These are phyloP conservation scores for Leptopilina boulardi DNA, from an alignment of 1,140 invertebrate genomes.

Conservation along the genomic window DNA sequence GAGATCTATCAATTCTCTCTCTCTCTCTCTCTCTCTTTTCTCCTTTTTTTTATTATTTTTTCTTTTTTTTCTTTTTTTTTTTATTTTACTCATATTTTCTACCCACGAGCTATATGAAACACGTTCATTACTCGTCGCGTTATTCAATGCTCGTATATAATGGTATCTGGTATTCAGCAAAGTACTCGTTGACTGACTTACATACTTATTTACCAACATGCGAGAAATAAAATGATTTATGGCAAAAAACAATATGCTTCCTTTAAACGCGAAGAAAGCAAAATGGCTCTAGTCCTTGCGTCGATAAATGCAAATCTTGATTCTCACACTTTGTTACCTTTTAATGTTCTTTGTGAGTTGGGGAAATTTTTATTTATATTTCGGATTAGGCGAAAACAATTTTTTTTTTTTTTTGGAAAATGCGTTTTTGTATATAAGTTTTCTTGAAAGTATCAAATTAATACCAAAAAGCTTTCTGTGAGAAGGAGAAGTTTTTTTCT, in stretches of 20 bases:
- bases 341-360: too few relatives aligned
- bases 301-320: background rate
- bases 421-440: too few relatives aligned
- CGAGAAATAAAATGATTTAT: background rate
- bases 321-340: too few relatives aligned
- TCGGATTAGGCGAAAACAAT: too few relatives aligned
- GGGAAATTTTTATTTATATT: too few relatives aligned
- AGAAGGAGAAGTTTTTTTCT: too few relatives aligned
- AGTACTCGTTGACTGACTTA: constrained; percentile 19
- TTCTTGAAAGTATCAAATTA: too few relatives aligned
- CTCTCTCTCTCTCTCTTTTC: constrained; percentile 32
- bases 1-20: constrained; percentile 25
- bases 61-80: constrained; percentile 32
- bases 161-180: constrained; percentile 14
- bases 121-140: constrained; percentile 27
- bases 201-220: background rate
- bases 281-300: background rate
- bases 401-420: too few relatives aligned
- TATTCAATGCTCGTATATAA: constrained; percentile 19
- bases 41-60: constrained; percentile 23
- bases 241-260: background rate
- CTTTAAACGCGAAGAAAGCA: constrained; percentile 29
- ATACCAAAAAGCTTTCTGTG: too few relatives aligned
- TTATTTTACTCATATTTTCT: constrained; percentile 25
- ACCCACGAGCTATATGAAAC: constrained; percentile 41